These are phyloP conservation scores for Pseudolaguvia tuberculata DNA, from an alignment of 2,113 vertebrate species.

Conservation along the genomic window DNA sequence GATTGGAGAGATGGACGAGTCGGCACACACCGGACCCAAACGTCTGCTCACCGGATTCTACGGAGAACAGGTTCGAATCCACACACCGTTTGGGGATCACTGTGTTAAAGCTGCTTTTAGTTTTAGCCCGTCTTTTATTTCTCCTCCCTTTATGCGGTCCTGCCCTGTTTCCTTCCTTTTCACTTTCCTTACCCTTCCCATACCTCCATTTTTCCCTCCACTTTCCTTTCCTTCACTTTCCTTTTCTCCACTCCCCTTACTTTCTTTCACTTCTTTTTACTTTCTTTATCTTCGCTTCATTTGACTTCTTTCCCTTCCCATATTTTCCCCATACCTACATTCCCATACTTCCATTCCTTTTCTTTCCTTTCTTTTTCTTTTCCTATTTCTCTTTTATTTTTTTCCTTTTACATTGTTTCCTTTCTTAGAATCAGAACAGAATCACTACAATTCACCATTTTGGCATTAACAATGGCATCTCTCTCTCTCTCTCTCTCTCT, in stretches of 20 bases:
- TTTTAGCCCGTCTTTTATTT: not conserved
- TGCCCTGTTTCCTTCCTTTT: too few relatives aligned
- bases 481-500: not conserved
- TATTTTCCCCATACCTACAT: not conserved
- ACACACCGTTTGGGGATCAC: too few relatives aligned
- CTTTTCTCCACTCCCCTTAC: not conserved
- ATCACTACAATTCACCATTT: not conserved
- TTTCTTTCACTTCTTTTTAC: not conserved
- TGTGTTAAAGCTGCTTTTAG: not conserved
- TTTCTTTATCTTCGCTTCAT: too few relatives aligned
- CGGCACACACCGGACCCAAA: slow-evolving; percentile 69
- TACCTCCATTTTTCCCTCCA: too few relatives aligned
- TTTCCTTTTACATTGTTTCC: not conserved
- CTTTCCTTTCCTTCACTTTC: too few relatives aligned
- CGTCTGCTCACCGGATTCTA: slow-evolving; percentile 94
- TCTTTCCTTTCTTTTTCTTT: not conserved
- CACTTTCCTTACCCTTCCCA: rapidly evolving
- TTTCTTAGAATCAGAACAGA: not conserved
- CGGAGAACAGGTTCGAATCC: slow-evolving; percentile 78
- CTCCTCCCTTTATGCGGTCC: not conserved
- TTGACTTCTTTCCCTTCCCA: too few relatives aligned
- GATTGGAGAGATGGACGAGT: slow-evolving; percentile 74
- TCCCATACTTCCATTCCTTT: not conserved
- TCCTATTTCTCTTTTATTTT: not conserved
- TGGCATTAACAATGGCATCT: not conserved